Percentiles rank a stretch among this genome's conserved stretches.
These are phyloP conservation scores for Pipra filicauda DNA, from an alignment of 2,113 vertebrate genomes.

Conservation along the genomic window DNA sequence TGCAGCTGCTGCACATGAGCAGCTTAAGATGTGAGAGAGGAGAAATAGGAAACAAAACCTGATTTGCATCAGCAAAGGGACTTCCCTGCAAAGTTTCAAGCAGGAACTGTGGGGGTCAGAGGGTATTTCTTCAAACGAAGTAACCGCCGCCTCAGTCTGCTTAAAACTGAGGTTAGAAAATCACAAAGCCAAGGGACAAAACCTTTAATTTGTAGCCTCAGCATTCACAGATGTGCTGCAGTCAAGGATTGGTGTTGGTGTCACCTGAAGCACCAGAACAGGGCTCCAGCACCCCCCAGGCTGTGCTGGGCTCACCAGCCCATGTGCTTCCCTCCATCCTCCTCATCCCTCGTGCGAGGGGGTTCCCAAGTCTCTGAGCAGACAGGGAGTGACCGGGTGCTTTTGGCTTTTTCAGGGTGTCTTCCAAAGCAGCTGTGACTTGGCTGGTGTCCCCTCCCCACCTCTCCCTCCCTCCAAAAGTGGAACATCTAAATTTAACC, in stretches of 20 bases:
- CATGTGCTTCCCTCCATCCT: neutral
- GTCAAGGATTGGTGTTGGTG: fast-evolving
- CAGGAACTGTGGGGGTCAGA: neutral
- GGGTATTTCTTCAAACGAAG: neutral
- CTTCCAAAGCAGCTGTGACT: conserved; percentile 14
- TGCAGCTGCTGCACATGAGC: neutral
- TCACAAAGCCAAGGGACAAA: neutral
- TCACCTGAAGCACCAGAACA: neutral
- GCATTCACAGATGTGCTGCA: fast-evolving
- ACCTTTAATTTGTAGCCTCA: neutral
- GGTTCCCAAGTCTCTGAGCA: neutral
- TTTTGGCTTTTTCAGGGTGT: neutral
- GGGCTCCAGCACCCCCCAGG: fast-evolving
- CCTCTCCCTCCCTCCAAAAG: neutral
- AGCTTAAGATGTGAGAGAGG: neutral
- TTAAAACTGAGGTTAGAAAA: neutral
- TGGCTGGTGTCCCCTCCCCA: conserved; percentile 9
- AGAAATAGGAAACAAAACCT: conserved; percentile 14
- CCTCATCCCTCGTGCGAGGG: neutral
- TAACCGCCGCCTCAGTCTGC: neutral
- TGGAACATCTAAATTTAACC: conserved; percentile 70
- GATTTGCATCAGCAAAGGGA: conserved; percentile 20
- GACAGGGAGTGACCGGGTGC: neutral
- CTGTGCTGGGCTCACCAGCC: neutral
- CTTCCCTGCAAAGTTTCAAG: neutral